A percentile compares a stretch with the other conserved stretches of the same genome.
phyloP scores from a whole-genome alignment of 2,888 invertebrate genomes.

The Oxycera nigricornis region DNA sequence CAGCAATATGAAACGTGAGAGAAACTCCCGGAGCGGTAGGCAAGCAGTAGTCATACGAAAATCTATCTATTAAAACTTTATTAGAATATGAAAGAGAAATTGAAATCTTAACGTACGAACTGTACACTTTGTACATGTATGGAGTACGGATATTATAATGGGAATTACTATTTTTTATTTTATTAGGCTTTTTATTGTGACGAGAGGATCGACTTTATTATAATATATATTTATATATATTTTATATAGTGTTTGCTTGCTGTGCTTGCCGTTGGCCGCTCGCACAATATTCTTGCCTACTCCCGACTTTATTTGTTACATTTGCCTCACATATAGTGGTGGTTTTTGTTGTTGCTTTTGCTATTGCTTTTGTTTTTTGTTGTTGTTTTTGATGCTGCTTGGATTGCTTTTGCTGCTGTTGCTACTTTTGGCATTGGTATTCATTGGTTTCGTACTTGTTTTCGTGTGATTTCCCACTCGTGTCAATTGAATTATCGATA shows the following conservation, averaged over 20 bases:
- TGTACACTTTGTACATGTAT: slow-evolving; percentile 15
- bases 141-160: slow-evolving; percentile 7
- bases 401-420: background rate
- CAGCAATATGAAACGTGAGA: background rate
- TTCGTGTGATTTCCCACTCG: slow-evolving; percentile 25
- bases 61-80: slow-evolving; percentile 25
- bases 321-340: background rate
- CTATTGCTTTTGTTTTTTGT: background rate
- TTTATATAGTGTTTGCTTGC: slow-evolving; percentile 2
- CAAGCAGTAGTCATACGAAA: background rate
- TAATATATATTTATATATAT: no score
- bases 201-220: slow-evolving; percentile 16
- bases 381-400: background rate
- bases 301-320: background rate
- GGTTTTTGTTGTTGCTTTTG: background rate
- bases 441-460: slow-evolving; percentile 16
- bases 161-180: slow-evolving; percentile 27
- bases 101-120: slow-evolving; percentile 34
- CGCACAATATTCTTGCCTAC: background rate
- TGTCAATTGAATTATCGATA: slow-evolving; percentile 30
- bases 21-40: background rate
- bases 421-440: background rate
- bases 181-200: slow-evolving; percentile 25
- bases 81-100: slow-evolving; percentile 39
- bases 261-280: background rate